These are phyloP conservation scores for Mechanitis mazaeus DNA, from an alignment of 2,888 invertebrate species.

Conservation along the genomic window DNA sequence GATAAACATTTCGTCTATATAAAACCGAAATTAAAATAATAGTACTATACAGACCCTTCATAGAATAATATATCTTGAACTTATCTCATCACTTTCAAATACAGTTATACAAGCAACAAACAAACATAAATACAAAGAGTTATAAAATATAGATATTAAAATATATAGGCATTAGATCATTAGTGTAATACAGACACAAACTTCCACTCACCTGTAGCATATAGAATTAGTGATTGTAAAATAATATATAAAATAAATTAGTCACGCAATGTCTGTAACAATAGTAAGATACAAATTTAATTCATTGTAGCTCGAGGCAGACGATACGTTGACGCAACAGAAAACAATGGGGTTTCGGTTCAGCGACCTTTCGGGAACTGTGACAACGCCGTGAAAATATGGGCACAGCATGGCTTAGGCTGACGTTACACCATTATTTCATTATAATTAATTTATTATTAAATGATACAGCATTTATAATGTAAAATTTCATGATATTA, in stretches of 20 bases:
- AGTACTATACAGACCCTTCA: too few species aligned
- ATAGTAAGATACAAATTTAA: slow-evolving; percentile 66
- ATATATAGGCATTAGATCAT: slow-evolving; percentile 8
- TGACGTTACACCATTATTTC: slow-evolving; percentile 17
- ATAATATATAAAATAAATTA: slow-evolving; percentile 52
- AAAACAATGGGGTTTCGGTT: slow-evolving; percentile 71
- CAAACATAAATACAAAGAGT: too few species aligned
- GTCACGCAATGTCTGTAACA: slow-evolving; percentile 58
- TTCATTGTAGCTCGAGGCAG: slow-evolving; percentile 63
- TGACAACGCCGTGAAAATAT: slow-evolving; percentile 72
- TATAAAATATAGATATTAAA: neutral
- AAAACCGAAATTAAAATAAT: too few species aligned
- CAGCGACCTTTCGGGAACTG: slow-evolving; percentile 70
- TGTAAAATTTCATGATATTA: too few species aligned
- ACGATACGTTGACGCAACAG: slow-evolving; percentile 71
- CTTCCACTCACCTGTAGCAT: slow-evolving; percentile 30
- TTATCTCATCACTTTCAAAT: too few species aligned
- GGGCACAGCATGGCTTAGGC: slow-evolving; percentile 50
- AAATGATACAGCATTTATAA: neutral
- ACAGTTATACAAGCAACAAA: too few species aligned
- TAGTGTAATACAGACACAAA: slow-evolving; percentile 4
- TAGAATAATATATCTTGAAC: too few species aligned
- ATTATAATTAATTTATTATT: neutral
- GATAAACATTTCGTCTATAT: too few species aligned
- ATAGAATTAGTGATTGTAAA: slow-evolving; percentile 39